Conservation (phyloP, 2,113 vertebrate species). For the Thamnophis sirtalis region DNA sequence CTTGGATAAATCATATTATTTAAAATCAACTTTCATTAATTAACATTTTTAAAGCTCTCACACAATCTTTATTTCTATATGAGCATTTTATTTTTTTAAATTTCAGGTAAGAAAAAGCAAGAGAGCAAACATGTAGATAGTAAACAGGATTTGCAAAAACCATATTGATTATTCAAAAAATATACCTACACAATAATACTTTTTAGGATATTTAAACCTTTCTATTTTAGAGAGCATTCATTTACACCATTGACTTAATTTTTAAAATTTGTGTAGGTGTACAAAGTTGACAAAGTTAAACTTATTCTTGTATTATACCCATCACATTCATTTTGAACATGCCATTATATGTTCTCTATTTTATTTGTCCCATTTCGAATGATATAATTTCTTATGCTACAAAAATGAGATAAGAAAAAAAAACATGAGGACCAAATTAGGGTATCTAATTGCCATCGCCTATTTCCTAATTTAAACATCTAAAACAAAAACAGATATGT, state of each 20-base stretch:
- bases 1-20: not conserved
- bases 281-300: not conserved
- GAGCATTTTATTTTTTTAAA: not conserved
- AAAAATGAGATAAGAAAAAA: not conserved
- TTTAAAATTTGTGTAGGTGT: not conserved
- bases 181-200: not conserved
- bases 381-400: not conserved
- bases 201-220: not conserved
- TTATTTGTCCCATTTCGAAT: not conserved
- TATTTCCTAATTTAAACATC: not conserved
- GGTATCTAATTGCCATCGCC: not conserved
- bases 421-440: not conserved
- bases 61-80: not conserved
- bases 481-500: not conserved
- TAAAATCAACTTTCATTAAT: not conserved
- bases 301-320: not conserved
- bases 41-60: not conserved
- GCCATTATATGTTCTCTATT: not conserved
- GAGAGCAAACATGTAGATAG: not conserved
- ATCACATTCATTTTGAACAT: not conserved
- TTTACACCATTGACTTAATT: not conserved
- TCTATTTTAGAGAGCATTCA: not conserved
- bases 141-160: not conserved
- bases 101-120: not conserved
- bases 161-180: not conserved